phyloP scores from a whole-genome alignment of 92 coral and sea anemone genomes.

The Parazoanthus swiftii region DNA sequence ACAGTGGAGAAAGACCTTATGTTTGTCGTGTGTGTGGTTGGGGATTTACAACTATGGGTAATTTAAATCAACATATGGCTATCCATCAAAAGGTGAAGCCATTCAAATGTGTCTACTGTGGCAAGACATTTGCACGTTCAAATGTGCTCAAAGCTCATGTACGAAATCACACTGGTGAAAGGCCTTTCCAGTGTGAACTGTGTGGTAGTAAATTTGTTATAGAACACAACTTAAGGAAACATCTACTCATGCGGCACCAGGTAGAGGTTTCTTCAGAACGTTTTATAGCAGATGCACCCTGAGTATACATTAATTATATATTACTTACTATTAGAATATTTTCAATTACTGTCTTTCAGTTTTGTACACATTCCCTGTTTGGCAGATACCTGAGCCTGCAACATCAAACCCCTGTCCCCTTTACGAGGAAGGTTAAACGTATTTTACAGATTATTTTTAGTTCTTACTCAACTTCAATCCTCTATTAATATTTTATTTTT shows the following conservation, averaged over 20 bases:
- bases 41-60: slow-evolving; percentile 89
- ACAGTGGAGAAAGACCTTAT: slow-evolving; percentile 84
- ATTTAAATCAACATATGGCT: slow-evolving; percentile 85
- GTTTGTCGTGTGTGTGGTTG: slow-evolving; percentile 88
- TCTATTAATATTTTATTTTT: too few relatives aligned
- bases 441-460: too few relatives aligned
- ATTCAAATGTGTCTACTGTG: slow-evolving; percentile 88
- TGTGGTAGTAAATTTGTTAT: slow-evolving; percentile 89
- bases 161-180: slow-evolving; percentile 88
- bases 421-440: too few relatives aligned
- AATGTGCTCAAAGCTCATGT: slow-evolving; percentile 93
- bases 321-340: neutral
- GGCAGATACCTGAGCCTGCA: too few relatives aligned
- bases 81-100: slow-evolving; percentile 92
- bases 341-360: neutral
- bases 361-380: neutral
- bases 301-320: neutral
- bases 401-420: too few relatives aligned
- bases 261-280: slow-evolving; percentile 46
- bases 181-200: slow-evolving; percentile 84
- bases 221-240: slow-evolving; percentile 83
- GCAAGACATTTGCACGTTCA: slow-evolving; percentile 92
- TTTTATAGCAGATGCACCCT: slow-evolving; percentile 20
- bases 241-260: slow-evolving; percentile 78
- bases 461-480: too few relatives aligned